Evolutionary conservation across 2,113 vertebrate species (phyloP), one percentile per base, ranked within the genome.

Genomic region (Colius striatus): DNA sequence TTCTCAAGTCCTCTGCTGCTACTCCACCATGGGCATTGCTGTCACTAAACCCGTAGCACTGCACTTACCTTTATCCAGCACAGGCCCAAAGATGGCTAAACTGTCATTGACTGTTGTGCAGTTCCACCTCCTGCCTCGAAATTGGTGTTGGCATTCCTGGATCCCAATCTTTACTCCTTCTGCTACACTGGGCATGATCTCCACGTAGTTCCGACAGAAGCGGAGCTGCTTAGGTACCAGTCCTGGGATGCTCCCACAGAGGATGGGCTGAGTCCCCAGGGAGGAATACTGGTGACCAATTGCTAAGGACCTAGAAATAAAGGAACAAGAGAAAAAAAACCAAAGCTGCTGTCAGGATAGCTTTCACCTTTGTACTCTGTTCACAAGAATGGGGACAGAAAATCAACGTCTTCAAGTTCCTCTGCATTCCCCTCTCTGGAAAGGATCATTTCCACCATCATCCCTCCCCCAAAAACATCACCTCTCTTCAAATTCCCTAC

Each of bases 111-210:
- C 95, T 0, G 99, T 99, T 2, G 99, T 99, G 97, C 99, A 99
- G 95, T 99, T 99, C 99, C 99, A 99, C 76, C 99, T 98, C 19
- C 99, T 98, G 11, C 99, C 99, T 1, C 99, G 98, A 95, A 99
- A 99, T 70, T 99, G 99, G 95, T 99, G 99, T 71, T 99, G 99
- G 87, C 99, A 99, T 87, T 99, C 99, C 89, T 99, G 99, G 91
- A 99, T 99, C 74, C 99, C 99, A 8, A 99, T 98, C 97, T 99
- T 99, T 32, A 99, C 98, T 0, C 99, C 99, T 84, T 99, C 99
- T 0, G 99, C 99, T 87, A 99, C 99, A 0, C 99, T 99, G 95
- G 99, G 99, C 99, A 99, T 99, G 97, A 99, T 99, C 95, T 99
- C 99, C 97, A 99, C 98, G 17, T 99, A 99, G 98, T 99, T 99